phyloP scores from a whole-genome alignment of 2,113 vertebrate genomes.

The Petrocephalus microphthalmus region DNA sequence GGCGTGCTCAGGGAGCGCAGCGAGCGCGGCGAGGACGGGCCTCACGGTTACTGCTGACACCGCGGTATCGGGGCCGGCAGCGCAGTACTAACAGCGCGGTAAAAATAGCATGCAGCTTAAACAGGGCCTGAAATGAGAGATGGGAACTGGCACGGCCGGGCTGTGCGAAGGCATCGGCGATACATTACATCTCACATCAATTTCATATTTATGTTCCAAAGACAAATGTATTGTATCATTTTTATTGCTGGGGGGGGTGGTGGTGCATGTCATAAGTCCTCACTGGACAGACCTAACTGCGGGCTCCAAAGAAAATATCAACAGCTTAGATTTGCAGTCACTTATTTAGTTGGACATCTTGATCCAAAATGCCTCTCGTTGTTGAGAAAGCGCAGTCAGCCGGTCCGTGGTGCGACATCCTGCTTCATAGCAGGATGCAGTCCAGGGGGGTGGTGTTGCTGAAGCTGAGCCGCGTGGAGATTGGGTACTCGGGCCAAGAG shows the following conservation, averaged over 20 bases:
- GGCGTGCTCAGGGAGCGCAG: neutral
- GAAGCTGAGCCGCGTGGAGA: conserved; percentile 81
- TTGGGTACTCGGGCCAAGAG: conserved; percentile 81
- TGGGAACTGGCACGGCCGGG: neutral
- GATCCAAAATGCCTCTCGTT: neutral
- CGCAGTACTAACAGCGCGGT: neutral
- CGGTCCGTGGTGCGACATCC: conserved; percentile 55
- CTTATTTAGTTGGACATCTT: neutral
- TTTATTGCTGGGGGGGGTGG: neutral
- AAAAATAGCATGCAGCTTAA: neutral
- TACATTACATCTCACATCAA: neutral
- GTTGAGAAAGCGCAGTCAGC: neutral
- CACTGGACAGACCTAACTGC: neutral
- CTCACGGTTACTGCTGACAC: neutral
- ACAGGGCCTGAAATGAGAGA: neutral
- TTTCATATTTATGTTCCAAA: neutral
- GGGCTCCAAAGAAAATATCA: neutral
- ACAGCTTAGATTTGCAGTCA: neutral
- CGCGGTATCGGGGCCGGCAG: neutral
- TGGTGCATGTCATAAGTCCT: neutral
- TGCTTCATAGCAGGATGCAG: conserved; percentile 87
- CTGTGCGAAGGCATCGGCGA: neutral
- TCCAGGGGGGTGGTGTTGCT: conserved; percentile 88
- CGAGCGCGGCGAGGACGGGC: neutral
- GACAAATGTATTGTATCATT: neutral